A percentile compares a stretch with the other conserved stretches of the same genome.
phyloP scores from a whole-genome alignment of 2,888 invertebrate genomes.

The Monochamus alternatus region DNA sequence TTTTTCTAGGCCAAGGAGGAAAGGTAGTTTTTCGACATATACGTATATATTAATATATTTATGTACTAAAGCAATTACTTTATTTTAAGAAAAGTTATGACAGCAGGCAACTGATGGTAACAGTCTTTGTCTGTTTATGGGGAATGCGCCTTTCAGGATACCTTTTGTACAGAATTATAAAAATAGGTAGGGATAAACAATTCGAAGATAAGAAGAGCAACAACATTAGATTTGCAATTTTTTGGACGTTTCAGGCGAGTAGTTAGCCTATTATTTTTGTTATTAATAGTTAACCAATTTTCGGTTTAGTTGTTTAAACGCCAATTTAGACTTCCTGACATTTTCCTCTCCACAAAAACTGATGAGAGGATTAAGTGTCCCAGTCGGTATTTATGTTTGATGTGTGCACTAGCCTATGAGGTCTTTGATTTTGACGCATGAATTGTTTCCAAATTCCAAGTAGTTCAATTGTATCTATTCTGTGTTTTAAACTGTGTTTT shows the following conservation, averaged over 20 bases:
- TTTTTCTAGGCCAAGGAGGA: conserved; percentile 87
- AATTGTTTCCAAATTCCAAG: no score
- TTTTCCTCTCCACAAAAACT: no score
- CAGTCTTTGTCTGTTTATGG: conserved; percentile 90
- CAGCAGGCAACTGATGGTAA: conserved; percentile 92
- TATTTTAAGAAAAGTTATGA: conserved; percentile 80
- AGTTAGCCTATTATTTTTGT: not conserved
- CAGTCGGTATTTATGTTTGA: no score
- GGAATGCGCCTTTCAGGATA: conserved; percentile 90
- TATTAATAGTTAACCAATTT: no score
- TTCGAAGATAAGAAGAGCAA: conserved; percentile 93
- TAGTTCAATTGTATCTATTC: no score
- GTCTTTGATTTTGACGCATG: no score
- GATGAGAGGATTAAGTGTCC: no score
- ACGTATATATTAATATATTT: not conserved
- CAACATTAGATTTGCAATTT: conserved; percentile 90
- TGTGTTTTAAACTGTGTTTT: no score
- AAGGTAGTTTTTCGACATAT: conserved; percentile 71
- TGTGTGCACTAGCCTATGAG: no score
- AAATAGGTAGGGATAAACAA: conserved; percentile 91
- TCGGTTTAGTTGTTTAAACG: no score
- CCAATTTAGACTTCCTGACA: no score
- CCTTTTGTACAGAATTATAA: conserved; percentile 90
- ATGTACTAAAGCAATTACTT: not conserved
- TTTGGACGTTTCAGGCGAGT: conserved; percentile 91